Evolutionary conservation across 2,888 invertebrate species (phyloP), one percentile per base, ranked within the genome.

Genomic region (Scrobipalpa atriplicella): DNA sequence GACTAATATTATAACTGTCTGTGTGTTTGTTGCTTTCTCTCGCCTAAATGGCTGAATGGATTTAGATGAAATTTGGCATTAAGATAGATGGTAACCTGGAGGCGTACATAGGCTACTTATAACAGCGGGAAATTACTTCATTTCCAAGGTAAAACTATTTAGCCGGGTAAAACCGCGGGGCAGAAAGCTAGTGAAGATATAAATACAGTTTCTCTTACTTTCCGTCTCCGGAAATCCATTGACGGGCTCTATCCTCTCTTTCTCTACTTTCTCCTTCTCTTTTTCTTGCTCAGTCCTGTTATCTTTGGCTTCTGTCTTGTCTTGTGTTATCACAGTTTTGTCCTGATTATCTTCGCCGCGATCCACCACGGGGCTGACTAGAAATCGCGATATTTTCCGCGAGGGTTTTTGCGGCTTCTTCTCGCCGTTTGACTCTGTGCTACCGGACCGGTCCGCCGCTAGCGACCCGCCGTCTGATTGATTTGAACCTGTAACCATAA

Each of bases 291-390:
- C 29, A 29, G 29, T 29, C 29, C 29, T 21, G 52, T 19, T 13
- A 63, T 63, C 18, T 63, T 62, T 13, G 67, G 64, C 47, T 66
- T 66, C 3, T 64, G 7, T 74, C 71, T 41, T 8, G 51, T 61
- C 38, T 63, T 79, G 80, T 1, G 71, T 71, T 39, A 70, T 69
- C 16, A 72, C 64, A 8, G 72, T 56, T 18, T 76, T 75, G 67
- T 29, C 29, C 29, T 29, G 2, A 5, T 29, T 29, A 29, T 84
- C 81, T 70, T 86, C 89, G 54, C 84, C 85, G 90, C 94, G 78
- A 72, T 95, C 95, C 41, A 95, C 93, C 1, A 97, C 96, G 21
- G 97, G 96, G 83, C 96, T 97, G 74, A 97, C 96, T 81, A 96
- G 93, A 87, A 97, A 97, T 67, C 97, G 92, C 39, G 97, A 97